Conservation (phyloP, 2,113 vertebrate genomes). For the Oenanthe melanoleuca region DNA sequence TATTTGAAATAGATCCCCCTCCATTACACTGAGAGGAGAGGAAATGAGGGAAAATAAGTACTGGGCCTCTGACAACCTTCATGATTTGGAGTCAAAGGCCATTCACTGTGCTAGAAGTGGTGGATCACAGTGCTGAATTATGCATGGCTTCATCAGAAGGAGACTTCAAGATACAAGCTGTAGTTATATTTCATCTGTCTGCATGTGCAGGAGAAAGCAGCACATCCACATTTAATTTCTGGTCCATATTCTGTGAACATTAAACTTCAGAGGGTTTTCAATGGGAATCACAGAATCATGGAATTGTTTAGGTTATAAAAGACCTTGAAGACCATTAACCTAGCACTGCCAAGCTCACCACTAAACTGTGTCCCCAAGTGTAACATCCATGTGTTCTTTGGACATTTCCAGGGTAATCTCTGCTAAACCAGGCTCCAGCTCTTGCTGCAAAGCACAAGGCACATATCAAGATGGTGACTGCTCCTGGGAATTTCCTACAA, state of each 20-base stretch:
- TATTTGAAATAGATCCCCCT: constrained; percentile 55
- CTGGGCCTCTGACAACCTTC: not conserved
- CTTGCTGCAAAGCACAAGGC: not conserved
- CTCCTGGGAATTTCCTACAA: not conserved
- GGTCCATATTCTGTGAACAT: not conserved
- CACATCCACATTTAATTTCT: not conserved
- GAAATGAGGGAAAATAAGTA: constrained; percentile 39
- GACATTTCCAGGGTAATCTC: not conserved
- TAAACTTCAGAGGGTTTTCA: not conserved
- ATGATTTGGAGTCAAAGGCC: constrained; percentile 55
- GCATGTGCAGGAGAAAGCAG: not conserved
- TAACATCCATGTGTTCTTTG: not conserved
- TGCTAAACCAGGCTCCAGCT: fast-evolving
- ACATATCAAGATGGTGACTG: fast-evolving
- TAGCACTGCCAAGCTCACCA: not conserved
- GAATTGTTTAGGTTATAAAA: not conserved
- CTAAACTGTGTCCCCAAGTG: not conserved
- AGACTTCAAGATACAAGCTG: not conserved
- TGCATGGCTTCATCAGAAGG: constrained; percentile 32
- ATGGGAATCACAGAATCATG: not conserved
- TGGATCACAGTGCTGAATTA: constrained; percentile 33
- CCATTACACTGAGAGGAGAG: constrained; percentile 1
- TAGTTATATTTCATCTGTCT: not conserved
- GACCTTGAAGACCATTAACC: not conserved
- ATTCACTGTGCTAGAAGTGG: not conserved